Evolutionary conservation across 2,888 invertebrate genomes (phyloP).

Genomic region (Troilus luridus): DNA sequence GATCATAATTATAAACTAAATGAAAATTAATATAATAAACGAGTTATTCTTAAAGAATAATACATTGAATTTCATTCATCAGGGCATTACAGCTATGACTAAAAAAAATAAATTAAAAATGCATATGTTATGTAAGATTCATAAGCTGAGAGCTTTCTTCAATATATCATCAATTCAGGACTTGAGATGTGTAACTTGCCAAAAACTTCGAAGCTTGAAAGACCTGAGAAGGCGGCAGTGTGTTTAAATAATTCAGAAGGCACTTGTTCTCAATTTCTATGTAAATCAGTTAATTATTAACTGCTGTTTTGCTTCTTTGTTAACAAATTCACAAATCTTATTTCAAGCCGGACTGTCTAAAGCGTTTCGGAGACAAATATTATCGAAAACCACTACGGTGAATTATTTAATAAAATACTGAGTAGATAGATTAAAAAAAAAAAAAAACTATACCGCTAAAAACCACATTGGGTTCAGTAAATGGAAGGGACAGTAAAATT

Average conservation of each 20-base stretch:
- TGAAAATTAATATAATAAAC: no score
- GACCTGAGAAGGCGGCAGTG: neutral
- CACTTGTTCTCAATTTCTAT: constrained; percentile 23
- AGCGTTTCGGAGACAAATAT: neutral
- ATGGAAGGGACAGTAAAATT: no score
- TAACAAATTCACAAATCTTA: neutral
- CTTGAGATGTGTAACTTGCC: neutral
- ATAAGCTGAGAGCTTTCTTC: neutral
- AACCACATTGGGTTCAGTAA: no score
- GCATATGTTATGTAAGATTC: neutral
- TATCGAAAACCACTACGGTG: no score
- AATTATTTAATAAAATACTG: no score
- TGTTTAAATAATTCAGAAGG: constrained; percentile 2
- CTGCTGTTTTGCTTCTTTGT: constrained; percentile 1
- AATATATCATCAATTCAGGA: neutral
- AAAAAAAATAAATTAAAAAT: neutral
- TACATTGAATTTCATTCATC: neutral
- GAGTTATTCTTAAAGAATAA: no score
- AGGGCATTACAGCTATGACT: neutral
- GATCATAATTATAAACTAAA: no score
- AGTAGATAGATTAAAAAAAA: no score
- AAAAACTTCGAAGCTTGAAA: constrained; percentile 8
- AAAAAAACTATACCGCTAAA: no score
- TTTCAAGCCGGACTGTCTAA: neutral
- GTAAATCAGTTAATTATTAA: constrained; percentile 37